These are phyloP conservation scores for Scylla paramamosain DNA, from an alignment of 1,140 invertebrate species.

Conservation along the genomic window DNA sequence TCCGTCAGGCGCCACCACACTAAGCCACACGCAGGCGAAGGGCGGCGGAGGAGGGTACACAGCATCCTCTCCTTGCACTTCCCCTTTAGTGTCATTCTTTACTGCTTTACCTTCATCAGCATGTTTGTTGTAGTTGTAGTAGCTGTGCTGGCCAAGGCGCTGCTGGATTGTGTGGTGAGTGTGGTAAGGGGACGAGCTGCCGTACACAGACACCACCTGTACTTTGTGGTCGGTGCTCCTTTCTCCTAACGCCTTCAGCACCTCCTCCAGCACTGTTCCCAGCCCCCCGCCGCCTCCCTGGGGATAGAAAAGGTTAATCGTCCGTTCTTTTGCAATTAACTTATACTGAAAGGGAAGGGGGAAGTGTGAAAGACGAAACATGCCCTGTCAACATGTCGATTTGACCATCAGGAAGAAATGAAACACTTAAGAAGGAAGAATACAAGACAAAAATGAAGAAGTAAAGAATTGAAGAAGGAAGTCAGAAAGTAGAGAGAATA, in stretches of 20 bases:
- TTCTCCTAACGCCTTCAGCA: not conserved
- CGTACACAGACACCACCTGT: not conserved
- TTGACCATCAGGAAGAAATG: too few species aligned
- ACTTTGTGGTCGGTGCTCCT: not conserved
- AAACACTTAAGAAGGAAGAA: too few species aligned
- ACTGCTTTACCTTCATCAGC: not conserved
- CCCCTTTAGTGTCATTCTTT: too few species aligned
- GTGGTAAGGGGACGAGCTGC: not conserved
- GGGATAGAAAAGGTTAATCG: not conserved
- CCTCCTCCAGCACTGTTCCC: not conserved
- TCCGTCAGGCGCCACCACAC: not conserved
- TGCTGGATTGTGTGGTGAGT: not conserved
- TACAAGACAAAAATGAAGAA: too few species aligned
- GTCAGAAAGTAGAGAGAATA: too few species aligned
- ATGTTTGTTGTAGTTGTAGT: not conserved
- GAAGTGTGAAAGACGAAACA: not conserved
- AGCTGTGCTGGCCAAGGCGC: not conserved
- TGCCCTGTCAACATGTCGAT: too few species aligned
- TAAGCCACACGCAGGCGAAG: not conserved
- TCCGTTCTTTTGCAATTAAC: too few species aligned
- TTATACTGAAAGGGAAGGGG: not conserved
- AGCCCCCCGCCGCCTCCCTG: slow-evolving; percentile 8
- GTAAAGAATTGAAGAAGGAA: too few species aligned
- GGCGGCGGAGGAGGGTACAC: not conserved
- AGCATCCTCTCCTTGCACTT: not conserved